Evolutionary conservation across 2,113 vertebrate genomes (phyloP).

Genomic region (Nesogale talazaci): DNA sequence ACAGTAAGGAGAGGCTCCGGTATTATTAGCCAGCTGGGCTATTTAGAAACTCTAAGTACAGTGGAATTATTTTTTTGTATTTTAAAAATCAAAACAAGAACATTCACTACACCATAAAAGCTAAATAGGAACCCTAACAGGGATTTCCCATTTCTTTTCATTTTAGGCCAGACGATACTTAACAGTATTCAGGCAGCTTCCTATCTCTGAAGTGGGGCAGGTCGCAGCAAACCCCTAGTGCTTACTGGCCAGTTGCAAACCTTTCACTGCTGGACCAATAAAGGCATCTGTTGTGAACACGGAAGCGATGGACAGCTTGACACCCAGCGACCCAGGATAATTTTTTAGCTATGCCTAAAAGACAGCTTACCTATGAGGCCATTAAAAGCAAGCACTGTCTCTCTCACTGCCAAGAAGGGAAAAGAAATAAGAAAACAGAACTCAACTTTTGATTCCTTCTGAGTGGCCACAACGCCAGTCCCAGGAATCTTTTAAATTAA

Average conservation of each 20-base stretch:
- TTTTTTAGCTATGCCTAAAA: constrained; percentile 52
- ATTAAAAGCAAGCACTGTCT: constrained; percentile 51
- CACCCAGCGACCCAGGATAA: constrained; percentile 63
- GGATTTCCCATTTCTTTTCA: not conserved
- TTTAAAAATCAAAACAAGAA: constrained; percentile 31
- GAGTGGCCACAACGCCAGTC: not conserved
- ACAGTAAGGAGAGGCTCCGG: not conserved
- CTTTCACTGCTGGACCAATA: constrained; percentile 55
- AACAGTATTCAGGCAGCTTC: not conserved
- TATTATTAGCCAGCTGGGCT: not conserved
- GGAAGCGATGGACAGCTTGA: constrained; percentile 51
- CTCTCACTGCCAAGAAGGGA: constrained; percentile 21
- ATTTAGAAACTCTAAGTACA: not conserved
- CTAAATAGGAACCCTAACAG: constrained; percentile 5
- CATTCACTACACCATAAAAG: not conserved
- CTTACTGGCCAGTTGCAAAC: constrained; percentile 62
- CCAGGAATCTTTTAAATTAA: not conserved
- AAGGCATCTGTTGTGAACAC: constrained; percentile 41
- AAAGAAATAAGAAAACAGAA: constrained; percentile 37
- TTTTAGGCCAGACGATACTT: not conserved
- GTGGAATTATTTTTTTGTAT: not conserved
- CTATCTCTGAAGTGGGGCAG: constrained; percentile 58
- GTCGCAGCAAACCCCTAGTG: constrained; percentile 52
- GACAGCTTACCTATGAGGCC: constrained; percentile 56
- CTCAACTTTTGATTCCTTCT: constrained; percentile 9